phyloP scores from a whole-genome alignment of 2,797 vertebrate species.

The Apodemus agrarius region DNA sequence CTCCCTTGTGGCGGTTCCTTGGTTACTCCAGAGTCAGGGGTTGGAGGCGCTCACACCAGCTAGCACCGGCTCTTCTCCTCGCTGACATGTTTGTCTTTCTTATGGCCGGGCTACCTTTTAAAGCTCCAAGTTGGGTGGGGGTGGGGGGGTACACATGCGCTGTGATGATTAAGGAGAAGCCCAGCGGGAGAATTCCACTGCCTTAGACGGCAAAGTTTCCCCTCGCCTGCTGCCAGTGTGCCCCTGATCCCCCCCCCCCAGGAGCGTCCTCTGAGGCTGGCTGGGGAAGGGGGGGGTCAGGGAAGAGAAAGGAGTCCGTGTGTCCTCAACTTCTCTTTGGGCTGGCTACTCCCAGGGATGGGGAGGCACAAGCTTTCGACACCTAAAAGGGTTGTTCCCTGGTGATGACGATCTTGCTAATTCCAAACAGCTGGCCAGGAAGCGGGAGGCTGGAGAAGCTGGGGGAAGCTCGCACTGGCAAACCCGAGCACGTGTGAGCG shows the following conservation, averaged over 20 bases:
- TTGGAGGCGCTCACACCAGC: not conserved
- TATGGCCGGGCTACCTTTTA: slow-evolving; percentile 82
- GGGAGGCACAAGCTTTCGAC: not conserved
- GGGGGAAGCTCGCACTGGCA: not conserved
- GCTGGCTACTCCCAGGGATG: slow-evolving; percentile 7
- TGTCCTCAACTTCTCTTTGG: slow-evolving; percentile 59
- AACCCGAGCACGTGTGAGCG: not conserved
- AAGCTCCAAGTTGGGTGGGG: slow-evolving; percentile 81
- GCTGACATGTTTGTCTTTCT: slow-evolving; percentile 68
- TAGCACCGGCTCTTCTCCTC: not conserved
- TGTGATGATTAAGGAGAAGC: slow-evolving; percentile 86
- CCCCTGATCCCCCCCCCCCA: not conserved
- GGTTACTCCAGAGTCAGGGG: not conserved
- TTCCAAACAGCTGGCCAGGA: slow-evolving; percentile 32
- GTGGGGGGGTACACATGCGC: slow-evolving; percentile 61
- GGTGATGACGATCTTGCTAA: slow-evolving; percentile 47
- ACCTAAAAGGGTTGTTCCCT: not conserved
- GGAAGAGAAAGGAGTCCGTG: not conserved
- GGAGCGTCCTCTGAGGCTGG: slow-evolving; percentile 69
- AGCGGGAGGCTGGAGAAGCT: not conserved
- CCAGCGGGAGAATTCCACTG: slow-evolving; percentile 86
- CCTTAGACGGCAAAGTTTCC: slow-evolving; percentile 90
- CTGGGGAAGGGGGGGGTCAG: not conserved
- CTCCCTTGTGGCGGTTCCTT: not conserved
- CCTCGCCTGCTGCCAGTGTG: slow-evolving; percentile 78